phyloP scores from a whole-genome alignment of 2,888 invertebrate genomes.

The Eristalis tenax region DNA sequence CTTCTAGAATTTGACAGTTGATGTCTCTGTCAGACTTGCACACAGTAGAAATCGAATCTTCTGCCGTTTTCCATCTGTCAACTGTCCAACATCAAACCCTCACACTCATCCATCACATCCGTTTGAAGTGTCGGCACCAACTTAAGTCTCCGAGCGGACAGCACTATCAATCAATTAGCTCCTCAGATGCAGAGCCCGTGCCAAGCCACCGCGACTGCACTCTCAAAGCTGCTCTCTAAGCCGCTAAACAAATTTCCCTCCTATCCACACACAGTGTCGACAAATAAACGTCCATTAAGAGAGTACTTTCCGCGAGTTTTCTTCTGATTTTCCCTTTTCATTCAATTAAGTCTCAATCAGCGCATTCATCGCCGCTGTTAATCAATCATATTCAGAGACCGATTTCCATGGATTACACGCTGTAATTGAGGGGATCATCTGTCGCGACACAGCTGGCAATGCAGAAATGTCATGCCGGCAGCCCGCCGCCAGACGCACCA shows the following conservation, averaged over 20 bases:
- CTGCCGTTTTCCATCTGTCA: background rate
- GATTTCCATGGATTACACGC: constrained; percentile 46
- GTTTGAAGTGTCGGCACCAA: background rate
- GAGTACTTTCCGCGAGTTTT: constrained; percentile 46
- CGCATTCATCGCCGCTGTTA: constrained; percentile 22
- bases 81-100: background rate
- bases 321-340: constrained; percentile 35
- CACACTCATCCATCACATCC: background rate
- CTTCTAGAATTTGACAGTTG: no score
- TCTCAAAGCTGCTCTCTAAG: background rate
- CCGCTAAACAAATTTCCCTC: background rate
- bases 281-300: background rate
- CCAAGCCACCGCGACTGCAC: no score
- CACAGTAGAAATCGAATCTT: background rate
- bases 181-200: background rate
- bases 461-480: constrained; percentile 39
- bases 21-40: no score
- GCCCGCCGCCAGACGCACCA: background rate
- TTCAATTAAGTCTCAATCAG: constrained; percentile 57
- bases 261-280: background rate
- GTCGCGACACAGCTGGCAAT: constrained; percentile 20
- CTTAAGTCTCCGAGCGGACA: background rate
- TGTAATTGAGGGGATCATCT: constrained; percentile 52
- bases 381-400: constrained; percentile 65
- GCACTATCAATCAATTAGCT: background rate